A percentile compares a stretch with the other conserved stretches of the same genome.
Evolutionary conservation across 2,888 invertebrate genomes (phyloP).

Genomic region (Caenorhabditis doughertyi): DNA sequence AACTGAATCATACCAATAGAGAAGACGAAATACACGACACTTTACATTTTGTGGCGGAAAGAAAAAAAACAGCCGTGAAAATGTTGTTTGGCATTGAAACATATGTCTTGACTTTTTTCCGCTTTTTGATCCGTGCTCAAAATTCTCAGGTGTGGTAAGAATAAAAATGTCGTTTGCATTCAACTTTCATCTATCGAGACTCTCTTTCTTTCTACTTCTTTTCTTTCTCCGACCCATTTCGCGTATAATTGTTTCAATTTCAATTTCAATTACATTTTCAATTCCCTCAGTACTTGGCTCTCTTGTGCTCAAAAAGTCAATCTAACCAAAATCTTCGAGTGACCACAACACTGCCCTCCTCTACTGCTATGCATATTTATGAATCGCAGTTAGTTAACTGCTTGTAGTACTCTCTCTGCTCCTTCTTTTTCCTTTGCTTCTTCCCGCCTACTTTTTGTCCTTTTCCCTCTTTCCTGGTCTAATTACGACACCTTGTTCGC

Average conservation of each 20-base stretch:
- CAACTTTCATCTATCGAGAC: constrained; percentile 5
- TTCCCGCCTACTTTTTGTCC: not conserved
- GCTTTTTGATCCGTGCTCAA: constrained; percentile 4
- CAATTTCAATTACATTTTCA: constrained; percentile 43
- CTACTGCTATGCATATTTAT: constrained; percentile 62
- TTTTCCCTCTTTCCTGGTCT: constrained; percentile 24
- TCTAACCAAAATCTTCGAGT: constrained; percentile 61
- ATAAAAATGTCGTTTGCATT: constrained; percentile 28
- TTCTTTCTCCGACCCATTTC: not conserved
- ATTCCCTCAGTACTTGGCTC: constrained; percentile 29
- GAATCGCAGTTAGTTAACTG: constrained; percentile 64
- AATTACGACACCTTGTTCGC: constrained; percentile 58
- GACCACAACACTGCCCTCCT: constrained; percentile 57
- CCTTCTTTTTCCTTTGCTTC: constrained; percentile 27
- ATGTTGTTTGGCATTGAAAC: constrained; percentile 36
- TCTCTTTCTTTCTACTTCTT: not conserved
- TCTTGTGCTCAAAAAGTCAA: constrained; percentile 56
- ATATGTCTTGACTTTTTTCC: constrained; percentile 23
- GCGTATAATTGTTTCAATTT: constrained; percentile 52
- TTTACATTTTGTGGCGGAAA: constrained; percentile 15
- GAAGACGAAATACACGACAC: constrained; percentile 1
- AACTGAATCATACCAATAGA: constrained; percentile 30
- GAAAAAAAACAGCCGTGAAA: constrained; percentile 1
- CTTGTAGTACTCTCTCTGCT: constrained; percentile 47
- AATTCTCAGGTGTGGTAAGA: constrained; percentile 4